Evolutionary conservation across 1,140 invertebrate species (phyloP).

Genomic region (Theocolax elegans): DNA sequence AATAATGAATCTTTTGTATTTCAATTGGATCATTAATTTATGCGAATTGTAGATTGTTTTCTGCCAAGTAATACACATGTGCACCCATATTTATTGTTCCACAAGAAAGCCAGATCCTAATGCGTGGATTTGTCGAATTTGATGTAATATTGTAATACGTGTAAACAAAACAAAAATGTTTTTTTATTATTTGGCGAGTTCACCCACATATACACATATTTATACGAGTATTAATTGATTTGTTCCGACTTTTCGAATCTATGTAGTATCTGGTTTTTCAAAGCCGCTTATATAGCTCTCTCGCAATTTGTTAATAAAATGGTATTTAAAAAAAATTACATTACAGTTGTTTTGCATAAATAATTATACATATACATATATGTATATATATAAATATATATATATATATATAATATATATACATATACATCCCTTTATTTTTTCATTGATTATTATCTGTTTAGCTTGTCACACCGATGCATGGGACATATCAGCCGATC

Average conservation of each 20-base stretch:
- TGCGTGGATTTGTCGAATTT: slow-evolving; percentile 20
- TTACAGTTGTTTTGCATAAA: slow-evolving; percentile 38
- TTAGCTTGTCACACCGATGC: no score
- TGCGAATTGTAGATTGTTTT: slow-evolving; percentile 11
- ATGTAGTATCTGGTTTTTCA: slow-evolving; percentile 40
- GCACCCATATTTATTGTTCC: slow-evolving; percentile 10
- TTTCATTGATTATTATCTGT: no score
- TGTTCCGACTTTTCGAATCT: slow-evolving; percentile 5
- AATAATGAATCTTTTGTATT: no score
- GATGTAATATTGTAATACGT: not conserved
- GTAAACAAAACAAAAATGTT: no score
- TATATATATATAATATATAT: not conserved
- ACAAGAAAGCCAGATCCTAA: slow-evolving; percentile 38
- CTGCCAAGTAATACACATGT: not conserved
- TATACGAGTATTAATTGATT: not conserved
- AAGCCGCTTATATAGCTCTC: slow-evolving; percentile 40
- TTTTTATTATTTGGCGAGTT: not conserved
- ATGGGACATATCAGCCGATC: no score
- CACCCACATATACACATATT: not conserved
- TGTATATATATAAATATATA: not conserved
- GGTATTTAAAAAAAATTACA: slow-evolving; percentile 24
- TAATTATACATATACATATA: not conserved
- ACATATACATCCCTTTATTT: not conserved
- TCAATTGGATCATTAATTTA: no score
- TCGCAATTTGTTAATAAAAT: slow-evolving; percentile 43